Base-by-base conservation (phyloP, 1,140 invertebrate genomes). In the Hermetia illucens region DNA sequence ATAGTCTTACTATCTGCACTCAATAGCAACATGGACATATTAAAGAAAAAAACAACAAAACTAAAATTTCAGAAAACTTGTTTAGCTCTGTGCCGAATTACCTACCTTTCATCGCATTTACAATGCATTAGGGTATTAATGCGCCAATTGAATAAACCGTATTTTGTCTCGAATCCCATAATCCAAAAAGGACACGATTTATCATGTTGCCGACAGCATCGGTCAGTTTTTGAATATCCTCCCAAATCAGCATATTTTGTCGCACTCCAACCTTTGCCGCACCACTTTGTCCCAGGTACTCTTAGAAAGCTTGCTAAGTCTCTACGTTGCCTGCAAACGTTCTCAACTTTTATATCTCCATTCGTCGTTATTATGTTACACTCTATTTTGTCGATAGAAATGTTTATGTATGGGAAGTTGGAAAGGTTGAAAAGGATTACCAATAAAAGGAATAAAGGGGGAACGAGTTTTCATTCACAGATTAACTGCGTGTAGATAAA, bases 41-140 rank as follows among this genome's bases (percentile, higher is more conserved):
- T n/a, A n/a, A n/a, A n/a, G n/a, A n/a, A n/a, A n/a, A n/a, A n/a
- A n/a, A n/a, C n/a, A n/a, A n/a, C n/a, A n/a, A n/a, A n/a, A n/a
- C n/a, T n/a, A n/a, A n/a, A n/a, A n/a, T n/a, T n/a, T n/a, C n/a
- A n/a, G n/a, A n/a, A n/a, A n/a, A n/a, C n/a, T n/a, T n/a, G n/a
- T n/a, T n/a, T n/a, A n/a, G n/a, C n/a, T n/a, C n/a, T n/a, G n/a
- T n/a, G n/a, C n/a, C n/a, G n/a, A n/a, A n/a, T 5, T 13, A 32
- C 65, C 63, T 71, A 90, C 86, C 81, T 78, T 61, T 85, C 77
- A 56, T 92, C 86, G 54, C 86, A 92, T 41, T 75, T 65, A 61
- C 87, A 91, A 54, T 90, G 83, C 72, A 84, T 87, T 18, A 90
- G 64, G 2, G 84, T 89, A 48, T 82, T 82, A 30, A 86, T 68